Evolutionary conservation across 2,797 vertebrate species (phyloP).

Genomic region (Propithecus perrieri): DNA sequence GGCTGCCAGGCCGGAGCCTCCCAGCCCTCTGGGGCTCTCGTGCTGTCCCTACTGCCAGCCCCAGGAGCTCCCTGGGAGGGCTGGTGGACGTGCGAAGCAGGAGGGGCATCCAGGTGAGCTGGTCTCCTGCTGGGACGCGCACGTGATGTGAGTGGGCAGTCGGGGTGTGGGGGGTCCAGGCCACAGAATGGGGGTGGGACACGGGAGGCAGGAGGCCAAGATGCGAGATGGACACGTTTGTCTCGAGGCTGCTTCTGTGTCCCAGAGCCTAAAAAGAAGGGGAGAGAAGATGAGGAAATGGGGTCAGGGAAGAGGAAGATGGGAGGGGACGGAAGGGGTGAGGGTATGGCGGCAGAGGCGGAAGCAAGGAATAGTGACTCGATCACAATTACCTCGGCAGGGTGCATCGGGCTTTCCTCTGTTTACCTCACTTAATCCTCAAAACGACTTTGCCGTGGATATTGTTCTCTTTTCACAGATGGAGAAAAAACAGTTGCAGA

Average conservation of each 20-base stretch:
- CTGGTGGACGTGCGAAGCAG: too few species aligned
- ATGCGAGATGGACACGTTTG: not conserved
- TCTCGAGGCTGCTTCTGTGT: not conserved
- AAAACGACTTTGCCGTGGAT: not conserved
- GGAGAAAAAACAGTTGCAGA: not conserved
- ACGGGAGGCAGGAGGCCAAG: not conserved
- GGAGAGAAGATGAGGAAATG: not conserved
- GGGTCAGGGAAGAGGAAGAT: not conserved
- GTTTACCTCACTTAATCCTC: not conserved
- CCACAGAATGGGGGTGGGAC: not conserved
- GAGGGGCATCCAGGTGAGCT: not conserved
- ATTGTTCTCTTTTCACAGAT: not conserved
- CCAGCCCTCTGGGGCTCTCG: not conserved
- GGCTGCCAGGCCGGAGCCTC: slow-evolving; percentile 39
- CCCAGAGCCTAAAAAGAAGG: not conserved
- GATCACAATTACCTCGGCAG: rapidly evolving
- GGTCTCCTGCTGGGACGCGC: not conserved
- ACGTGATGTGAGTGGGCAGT: too few species aligned
- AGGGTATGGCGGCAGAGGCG: not conserved
- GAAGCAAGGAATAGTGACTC: too few species aligned
- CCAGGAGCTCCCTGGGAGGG: not conserved
- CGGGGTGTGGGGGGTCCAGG: not conserved
- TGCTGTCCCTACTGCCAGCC: not conserved
- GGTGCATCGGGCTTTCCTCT: rapidly evolving
- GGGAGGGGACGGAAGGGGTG: too few species aligned